These are phyloP conservation scores for Eledona agricola DNA, from an alignment of 2,888 invertebrate species.

Conservation along the genomic window DNA sequence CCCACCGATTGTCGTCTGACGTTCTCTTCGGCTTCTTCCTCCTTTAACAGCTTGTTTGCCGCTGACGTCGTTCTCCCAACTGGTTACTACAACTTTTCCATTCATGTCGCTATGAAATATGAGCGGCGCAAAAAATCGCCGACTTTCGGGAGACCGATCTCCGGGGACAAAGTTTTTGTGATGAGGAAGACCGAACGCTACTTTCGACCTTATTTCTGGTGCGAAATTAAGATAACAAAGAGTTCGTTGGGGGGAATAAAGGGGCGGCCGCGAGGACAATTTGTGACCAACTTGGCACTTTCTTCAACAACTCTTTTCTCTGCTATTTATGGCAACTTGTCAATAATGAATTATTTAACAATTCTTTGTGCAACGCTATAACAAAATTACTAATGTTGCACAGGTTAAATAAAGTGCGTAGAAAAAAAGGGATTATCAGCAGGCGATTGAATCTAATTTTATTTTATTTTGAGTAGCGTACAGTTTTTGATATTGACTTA, in stretches of 20 bases:
- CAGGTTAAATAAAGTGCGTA: too few relatives aligned
- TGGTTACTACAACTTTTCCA: constrained; percentile 34
- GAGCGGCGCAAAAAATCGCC: constrained; percentile 10
- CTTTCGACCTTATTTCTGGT: constrained; percentile 18
- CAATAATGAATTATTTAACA: too few relatives aligned
- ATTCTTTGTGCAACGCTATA: too few relatives aligned
- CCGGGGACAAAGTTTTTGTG: constrained; percentile 16
- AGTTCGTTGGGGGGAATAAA: constrained; percentile 11
- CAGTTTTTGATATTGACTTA: too few relatives aligned
- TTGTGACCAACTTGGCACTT: too few relatives aligned
- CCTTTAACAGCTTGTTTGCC: constrained; percentile 32
- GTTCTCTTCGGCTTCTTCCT: constrained; percentile 2
- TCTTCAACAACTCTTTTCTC: too few relatives aligned
- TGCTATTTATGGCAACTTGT: too few relatives aligned
- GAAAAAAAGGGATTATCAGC: too few relatives aligned
- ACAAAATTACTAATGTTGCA: too few relatives aligned
- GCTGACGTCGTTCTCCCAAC: constrained; percentile 23
- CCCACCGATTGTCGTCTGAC: constrained; percentile 7
- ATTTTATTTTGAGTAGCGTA: too few relatives aligned
- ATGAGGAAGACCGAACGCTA: constrained; percentile 13
- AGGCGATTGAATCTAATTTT: too few relatives aligned
- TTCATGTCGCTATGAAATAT: constrained; percentile 31
- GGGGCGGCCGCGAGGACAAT: neutral
- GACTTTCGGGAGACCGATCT: constrained; percentile 25
- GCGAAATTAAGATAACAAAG: constrained; percentile 21